These are phyloP conservation scores for Gadopsis bispinosus DNA, from an alignment of 2,797 vertebrate genomes.

Conservation along the genomic window DNA sequence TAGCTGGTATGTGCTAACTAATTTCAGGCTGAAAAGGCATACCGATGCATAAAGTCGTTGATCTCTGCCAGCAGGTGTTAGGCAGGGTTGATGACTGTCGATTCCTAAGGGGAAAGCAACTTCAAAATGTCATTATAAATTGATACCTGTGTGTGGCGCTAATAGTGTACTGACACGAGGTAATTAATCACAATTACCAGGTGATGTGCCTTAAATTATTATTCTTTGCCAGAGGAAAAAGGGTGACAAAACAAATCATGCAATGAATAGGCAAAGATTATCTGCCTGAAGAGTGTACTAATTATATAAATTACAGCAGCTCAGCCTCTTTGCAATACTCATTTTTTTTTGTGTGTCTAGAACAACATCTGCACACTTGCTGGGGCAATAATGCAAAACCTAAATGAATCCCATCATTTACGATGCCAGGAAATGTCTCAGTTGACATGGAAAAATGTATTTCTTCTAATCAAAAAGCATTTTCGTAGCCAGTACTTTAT, in stretches of 20 bases:
- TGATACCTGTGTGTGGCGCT: conserved; percentile 82
- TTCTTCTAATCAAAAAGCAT: conserved; percentile 36
- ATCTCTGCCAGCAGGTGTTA: conserved; percentile 78
- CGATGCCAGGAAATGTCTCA: conserved; percentile 46
- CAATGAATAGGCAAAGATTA: conserved; percentile 80
- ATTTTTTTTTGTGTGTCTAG: conserved; percentile 75
- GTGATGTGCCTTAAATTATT: conserved; percentile 82
- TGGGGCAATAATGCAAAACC: conserved; percentile 54
- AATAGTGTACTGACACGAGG: conserved; percentile 76
- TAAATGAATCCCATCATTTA: conserved; percentile 66
- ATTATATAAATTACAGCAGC: conserved; percentile 84
- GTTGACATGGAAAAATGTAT: conserved; percentile 6
- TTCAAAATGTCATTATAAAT: conserved; percentile 81
- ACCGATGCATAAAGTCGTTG: conserved; percentile 68
- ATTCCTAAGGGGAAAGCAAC: conserved; percentile 77
- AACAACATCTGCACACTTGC: conserved; percentile 73
- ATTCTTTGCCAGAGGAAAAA: conserved; percentile 81
- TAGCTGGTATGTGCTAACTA: conserved; percentile 36
- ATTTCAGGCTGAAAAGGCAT: conserved; percentile 54
- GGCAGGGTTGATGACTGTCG: conserved; percentile 81
- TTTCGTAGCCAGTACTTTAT: conserved; percentile 3
- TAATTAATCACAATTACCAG: conserved; percentile 88
- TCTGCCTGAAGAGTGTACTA: conserved; percentile 79
- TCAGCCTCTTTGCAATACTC: conserved; percentile 69
- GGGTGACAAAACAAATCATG: conserved; percentile 82